A percentile compares a stretch with the other conserved stretches of the same genome.
Evolutionary conservation across 1,140 invertebrate genomes (phyloP).

Genomic region (Drosophila kohkoa): DNA sequence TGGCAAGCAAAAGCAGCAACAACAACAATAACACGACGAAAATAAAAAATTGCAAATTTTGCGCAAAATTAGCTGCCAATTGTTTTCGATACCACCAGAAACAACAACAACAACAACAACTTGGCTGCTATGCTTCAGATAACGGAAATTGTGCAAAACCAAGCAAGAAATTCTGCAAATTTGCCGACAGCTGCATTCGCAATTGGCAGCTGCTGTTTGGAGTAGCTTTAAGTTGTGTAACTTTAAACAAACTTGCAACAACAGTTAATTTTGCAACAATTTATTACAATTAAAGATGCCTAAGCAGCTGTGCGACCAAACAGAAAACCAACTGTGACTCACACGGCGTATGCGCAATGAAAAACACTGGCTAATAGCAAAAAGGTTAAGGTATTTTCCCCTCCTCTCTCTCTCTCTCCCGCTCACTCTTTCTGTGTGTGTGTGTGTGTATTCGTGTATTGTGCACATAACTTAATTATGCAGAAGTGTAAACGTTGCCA

Average conservation of each 20-base stretch:
- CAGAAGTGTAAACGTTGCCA: conserved; percentile 75
- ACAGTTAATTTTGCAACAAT: conserved; percentile 60
- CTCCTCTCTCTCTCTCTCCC: neutral
- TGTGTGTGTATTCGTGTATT: conserved; percentile 20
- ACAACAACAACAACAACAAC: conserved; percentile 40
- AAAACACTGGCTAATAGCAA: conserved; percentile 51
- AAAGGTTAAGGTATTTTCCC: conserved; percentile 40
- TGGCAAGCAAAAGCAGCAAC: neutral
- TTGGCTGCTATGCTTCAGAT: conserved; percentile 58
- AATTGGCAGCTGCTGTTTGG: conserved; percentile 11
- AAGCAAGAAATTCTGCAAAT: conserved; percentile 73
- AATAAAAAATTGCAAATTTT: conserved; percentile 76
- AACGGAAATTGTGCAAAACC: conserved; percentile 77
- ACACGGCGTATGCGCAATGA: conserved; percentile 67
- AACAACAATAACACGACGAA: conserved; percentile 25
- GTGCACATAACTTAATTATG: conserved; percentile 80
- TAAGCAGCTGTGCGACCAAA: conserved; percentile 21
- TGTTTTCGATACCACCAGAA: conserved; percentile 64
- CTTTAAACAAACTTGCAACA: conserved; percentile 44
- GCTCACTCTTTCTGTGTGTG: conserved; percentile 31
- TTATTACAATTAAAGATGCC: conserved; percentile 72
- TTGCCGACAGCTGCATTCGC: conserved; percentile 53
- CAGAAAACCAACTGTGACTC: conserved; percentile 25
- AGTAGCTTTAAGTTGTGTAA: conserved; percentile 40
- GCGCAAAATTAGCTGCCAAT: conserved; percentile 81